phyloP scores from a whole-genome alignment of 2,797 vertebrate species.

The Characodon lateralis region DNA sequence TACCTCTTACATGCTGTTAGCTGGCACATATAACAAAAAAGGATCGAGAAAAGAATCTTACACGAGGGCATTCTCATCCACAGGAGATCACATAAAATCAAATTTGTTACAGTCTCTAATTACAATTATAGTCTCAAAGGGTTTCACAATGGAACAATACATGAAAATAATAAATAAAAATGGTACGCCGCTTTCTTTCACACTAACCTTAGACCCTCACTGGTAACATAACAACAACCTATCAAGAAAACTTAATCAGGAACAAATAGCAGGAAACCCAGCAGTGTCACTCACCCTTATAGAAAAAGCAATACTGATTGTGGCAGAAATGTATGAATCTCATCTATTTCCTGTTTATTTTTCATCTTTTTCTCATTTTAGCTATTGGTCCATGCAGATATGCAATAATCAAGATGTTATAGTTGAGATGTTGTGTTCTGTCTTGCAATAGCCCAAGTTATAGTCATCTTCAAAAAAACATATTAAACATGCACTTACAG shows the following conservation, averaged over 20 bases:
- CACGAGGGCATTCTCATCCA: slow-evolving; percentile 38
- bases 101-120: slow-evolving; percentile 70
- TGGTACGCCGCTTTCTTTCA: slow-evolving; percentile 16
- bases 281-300: not conserved
- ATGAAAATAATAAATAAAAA: slow-evolving; percentile 71
- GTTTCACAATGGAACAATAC: slow-evolving; percentile 57
- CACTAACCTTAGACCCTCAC: slow-evolving; percentile 41
- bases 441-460: no score
- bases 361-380: not conserved
- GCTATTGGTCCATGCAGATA: no score
- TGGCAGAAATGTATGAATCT: not conserved
- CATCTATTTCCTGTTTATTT: not conserved
- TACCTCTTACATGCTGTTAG: not conserved
- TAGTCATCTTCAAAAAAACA: no score
- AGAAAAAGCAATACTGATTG: not conserved
- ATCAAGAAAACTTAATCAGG: slow-evolving; percentile 47
- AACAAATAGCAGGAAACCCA: not conserved
- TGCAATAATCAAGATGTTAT: no score
- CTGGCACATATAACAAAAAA: slow-evolving; percentile 22
- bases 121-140: slow-evolving; percentile 69
- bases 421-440: no score
- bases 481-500: no score
- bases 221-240: slow-evolving; percentile 32
- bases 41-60: slow-evolving; percentile 15
- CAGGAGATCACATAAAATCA: slow-evolving; percentile 67